phyloP scores from a whole-genome alignment of 92 coral and sea anemone species.

The Heliopora coerulea region DNA sequence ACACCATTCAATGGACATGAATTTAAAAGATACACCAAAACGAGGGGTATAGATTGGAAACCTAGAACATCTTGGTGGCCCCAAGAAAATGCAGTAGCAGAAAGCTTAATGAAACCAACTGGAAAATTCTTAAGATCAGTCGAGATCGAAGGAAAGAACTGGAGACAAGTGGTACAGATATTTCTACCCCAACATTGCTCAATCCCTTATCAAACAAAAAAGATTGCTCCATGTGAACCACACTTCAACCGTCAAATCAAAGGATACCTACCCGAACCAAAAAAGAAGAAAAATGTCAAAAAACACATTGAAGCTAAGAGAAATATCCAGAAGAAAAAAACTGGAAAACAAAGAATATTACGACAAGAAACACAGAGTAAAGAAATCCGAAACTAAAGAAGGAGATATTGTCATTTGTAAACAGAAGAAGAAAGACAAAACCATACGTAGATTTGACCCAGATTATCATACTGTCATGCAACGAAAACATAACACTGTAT shows the following conservation, averaged over 20 bases:
- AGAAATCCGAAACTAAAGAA: constrained; percentile 34
- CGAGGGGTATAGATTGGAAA: background rate
- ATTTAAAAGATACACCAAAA: background rate
- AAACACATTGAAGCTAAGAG: constrained; percentile 30
- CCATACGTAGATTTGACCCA: constrained; percentile 43
- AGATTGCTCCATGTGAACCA: constrained; percentile 39
- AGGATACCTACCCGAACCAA: constrained; percentile 39
- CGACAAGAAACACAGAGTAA: constrained; percentile 33
- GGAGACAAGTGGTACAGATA: constrained; percentile 47
- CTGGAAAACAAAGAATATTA: constrained; percentile 33
- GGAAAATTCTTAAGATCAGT: constrained; percentile 33
- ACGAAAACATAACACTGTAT: constrained; percentile 30
- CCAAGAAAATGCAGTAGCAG: constrained; percentile 37
- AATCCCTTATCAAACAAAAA: constrained; percentile 39
- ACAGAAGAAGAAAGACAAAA: constrained; percentile 42
- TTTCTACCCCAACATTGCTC: constrained; percentile 41
- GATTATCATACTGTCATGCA: constrained; percentile 33
- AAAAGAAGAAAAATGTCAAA: constrained; percentile 21
- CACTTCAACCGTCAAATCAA: constrained; percentile 27
- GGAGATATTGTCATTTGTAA: constrained; percentile 44
- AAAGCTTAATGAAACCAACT: constrained; percentile 39
- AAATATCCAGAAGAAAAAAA: constrained; percentile 35
- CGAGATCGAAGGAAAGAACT: constrained; percentile 32
- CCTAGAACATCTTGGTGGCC: constrained; percentile 36
- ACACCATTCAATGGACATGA: background rate